These are phyloP conservation scores for Isichthys henryi DNA, from an alignment of 2,113 vertebrate species.

Conservation along the genomic window DNA sequence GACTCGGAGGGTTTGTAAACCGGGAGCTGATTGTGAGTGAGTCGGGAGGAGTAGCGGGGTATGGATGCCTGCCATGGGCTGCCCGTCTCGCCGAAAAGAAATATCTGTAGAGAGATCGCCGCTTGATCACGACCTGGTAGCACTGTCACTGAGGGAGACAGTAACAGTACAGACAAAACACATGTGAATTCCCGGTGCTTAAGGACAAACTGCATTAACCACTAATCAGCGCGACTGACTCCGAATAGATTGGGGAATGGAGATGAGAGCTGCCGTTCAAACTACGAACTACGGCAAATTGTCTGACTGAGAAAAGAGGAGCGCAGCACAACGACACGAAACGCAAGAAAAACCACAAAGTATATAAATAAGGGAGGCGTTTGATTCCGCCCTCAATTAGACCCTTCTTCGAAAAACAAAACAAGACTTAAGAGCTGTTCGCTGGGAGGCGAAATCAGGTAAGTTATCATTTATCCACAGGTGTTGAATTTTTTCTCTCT, in stretches of 20 bases:
- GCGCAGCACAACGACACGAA: not conserved
- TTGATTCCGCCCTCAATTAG: not conserved
- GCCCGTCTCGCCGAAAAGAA: slow-evolving; percentile 40
- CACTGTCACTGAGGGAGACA: slow-evolving; percentile 59
- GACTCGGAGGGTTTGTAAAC: slow-evolving; percentile 19
- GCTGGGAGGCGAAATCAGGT: slow-evolving; percentile 48
- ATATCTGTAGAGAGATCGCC: slow-evolving; percentile 48
- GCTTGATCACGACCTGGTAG: slow-evolving; percentile 56
- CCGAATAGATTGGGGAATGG: slow-evolving; percentile 18
- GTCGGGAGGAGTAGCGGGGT: slow-evolving; percentile 26
- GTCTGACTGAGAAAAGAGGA: slow-evolving; percentile 14
- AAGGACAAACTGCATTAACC: slow-evolving; percentile 31
- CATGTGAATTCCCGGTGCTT: slow-evolving; percentile 29
- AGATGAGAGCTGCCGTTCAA: slow-evolving; percentile 23
- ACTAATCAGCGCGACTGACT: slow-evolving; percentile 22
- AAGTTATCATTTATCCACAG: slow-evolving; percentile 64
- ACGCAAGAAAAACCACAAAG: not conserved
- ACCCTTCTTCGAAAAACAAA: not conserved
- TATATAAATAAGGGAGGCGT: not conserved
- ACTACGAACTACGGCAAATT: too few species aligned
- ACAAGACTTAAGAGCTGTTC: not conserved
- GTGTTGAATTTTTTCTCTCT: slow-evolving; percentile 52
- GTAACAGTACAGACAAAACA: slow-evolving; percentile 35
- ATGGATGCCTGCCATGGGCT: slow-evolving; percentile 37
- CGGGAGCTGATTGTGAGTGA: slow-evolving; percentile 2